Base-by-base conservation (phyloP, 2,797 vertebrate species). In the Danio tinwini region DNA sequence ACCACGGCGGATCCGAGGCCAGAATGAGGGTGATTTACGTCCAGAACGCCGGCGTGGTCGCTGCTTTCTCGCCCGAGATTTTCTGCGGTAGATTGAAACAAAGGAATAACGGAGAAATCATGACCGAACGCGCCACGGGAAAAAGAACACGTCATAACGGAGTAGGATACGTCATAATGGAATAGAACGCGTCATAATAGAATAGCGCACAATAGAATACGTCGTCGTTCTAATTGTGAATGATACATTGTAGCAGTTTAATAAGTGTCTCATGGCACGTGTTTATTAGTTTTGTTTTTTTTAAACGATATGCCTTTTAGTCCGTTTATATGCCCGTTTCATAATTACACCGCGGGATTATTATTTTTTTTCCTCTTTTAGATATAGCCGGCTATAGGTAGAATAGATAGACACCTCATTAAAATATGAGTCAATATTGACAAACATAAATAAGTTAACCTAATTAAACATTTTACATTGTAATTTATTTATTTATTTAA, bases 401-500 rank as follows among this genome's bases (percentile, higher is more conserved):
- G 71, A 85, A 82, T 85, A 82, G 73, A 87, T 71, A 68, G 81
- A 84, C 78, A 86, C 42, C 81, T 86, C 82, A 74, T 78, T 82
- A 65, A 83, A 82, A 50, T 13, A 86, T 89, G 86, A 91, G 88
- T 89, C 88, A 90, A 89, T 78, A 82, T 49, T 63, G 88, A 87
- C 82, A 81, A 56, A 82, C 75, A 73, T 79, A 64, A 82, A 75
- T 88, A 89, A 86, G 81, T 87, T 84, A 90, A 85, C 85, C 89
- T 86, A 89, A 87, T 82, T 84, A 74, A 84, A 74, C 82, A 85
- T 88, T 88, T 88, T 85, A 79, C 53, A 73, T 82, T 89, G 89
- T 93, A 90, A 93, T 93, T 93, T 94, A 94, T 94, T 94, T 94
- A 94, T 94, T 94, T 92, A 95, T 87, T 82, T 62, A 29, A 74